Evolutionary conservation across 92 coral and sea anemone genomes (phyloP), one percentile per base, ranked within the genome.

Genomic region (Diadumene lineata): DNA sequence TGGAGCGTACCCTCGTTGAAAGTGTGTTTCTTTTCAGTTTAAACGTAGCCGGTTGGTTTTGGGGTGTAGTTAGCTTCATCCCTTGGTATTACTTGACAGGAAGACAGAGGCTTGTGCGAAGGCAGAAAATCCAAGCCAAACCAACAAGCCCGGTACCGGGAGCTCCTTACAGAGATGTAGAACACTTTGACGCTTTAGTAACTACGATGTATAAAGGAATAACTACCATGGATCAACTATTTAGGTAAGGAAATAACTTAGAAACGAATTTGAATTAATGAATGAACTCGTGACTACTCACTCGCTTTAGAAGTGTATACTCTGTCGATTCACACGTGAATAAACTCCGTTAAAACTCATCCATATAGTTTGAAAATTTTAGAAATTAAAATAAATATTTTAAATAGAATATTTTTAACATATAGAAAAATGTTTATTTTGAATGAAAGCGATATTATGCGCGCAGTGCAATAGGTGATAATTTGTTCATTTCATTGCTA

Each of bases 11-110:
- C 23, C 80, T 96, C 65, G 73, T 92, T 27, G 99, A 96, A 78
- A 86, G 77, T 69, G 93, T 90, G 66, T 92, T 96, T 72, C 71
- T 96, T 33, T 92, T 92, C 85, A 75, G 88, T 70, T 88, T 94
- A 53, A 92, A 94, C 77, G 75, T 94, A 32, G 89, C 93, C 18
- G 98, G 96, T 34, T 89, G 96, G 92, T 44, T 88, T 7, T 94
- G 98, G 98, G 96, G 98, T 65, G 82, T 94, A 16, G 78, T 94
- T 31, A 86, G 94, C 46, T 94, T 94, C 81, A 51, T 88, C 1
- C 98, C 98, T 18, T 94, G 98, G 98, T 94, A 92, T 34, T 81
- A 92, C 30, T 50, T 94, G 69, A 81, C 87, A 30, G 98, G 98
- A 82, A 88, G 96, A 72, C 90, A 92, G 70, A 77, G 81, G 22